phyloP scores from a whole-genome alignment of 1,140 invertebrate genomes.

The Lysiphlebus fabarum region DNA sequence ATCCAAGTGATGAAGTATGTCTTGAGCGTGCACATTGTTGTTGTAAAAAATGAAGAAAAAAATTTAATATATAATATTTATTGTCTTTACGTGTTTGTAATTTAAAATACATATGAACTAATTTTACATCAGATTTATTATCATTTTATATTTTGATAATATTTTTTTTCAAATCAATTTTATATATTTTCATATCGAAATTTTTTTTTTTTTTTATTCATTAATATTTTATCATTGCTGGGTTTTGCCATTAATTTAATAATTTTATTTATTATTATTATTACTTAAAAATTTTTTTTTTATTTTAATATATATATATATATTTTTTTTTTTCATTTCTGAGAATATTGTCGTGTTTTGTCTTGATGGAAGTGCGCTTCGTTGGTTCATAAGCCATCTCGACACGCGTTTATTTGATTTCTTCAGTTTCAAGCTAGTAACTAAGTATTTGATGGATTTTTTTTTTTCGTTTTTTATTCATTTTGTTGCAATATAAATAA shows the following conservation, averaged over 20 bases:
- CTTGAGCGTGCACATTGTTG: slow-evolving; percentile 27
- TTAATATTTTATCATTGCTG: too few species aligned
- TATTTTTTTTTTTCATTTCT: not conserved
- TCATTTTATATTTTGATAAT: too few species aligned
- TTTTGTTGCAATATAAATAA: slow-evolving; percentile 16
- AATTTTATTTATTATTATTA: too few species aligned
- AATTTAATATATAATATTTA: too few species aligned
- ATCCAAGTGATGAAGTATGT: not conserved
- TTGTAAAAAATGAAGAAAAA: not conserved
- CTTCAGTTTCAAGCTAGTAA: slow-evolving; percentile 1
- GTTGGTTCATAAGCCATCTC: slow-evolving; percentile 17
- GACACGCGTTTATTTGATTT: not conserved
- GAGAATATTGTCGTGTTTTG: slow-evolving; percentile 6
- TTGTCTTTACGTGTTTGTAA: slow-evolving; percentile 35
- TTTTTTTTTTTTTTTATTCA: too few species aligned
- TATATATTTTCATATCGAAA: too few species aligned
- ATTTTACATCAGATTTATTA: too few species aligned
- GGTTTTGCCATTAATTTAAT: too few species aligned
- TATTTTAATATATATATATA: slow-evolving; percentile 9
- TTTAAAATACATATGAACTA: not conserved
- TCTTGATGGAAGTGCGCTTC: slow-evolving; percentile 31
- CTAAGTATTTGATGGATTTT: not conserved
- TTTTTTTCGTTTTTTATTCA: not conserved
- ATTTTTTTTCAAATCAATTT: too few species aligned
- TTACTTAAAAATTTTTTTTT: not conserved